These are phyloP conservation scores for Kryptolebias marmoratus DNA, from an alignment of 2,113 vertebrate species.

Conservation along the genomic window DNA sequence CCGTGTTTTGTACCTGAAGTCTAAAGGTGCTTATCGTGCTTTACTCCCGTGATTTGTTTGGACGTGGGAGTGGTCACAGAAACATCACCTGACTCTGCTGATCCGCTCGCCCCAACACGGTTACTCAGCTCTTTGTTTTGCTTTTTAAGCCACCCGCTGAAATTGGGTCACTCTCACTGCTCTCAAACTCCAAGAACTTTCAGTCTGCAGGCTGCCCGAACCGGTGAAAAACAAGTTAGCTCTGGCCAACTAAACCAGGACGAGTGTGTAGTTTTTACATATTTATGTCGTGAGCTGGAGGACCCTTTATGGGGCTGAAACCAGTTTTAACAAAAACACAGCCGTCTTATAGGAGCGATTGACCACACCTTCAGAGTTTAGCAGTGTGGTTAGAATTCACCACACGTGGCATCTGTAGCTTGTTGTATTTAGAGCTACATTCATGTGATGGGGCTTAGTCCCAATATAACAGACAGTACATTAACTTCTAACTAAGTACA, in stretches of 20 bases:
- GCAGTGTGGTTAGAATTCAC: too few relatives aligned
- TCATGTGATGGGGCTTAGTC: too few relatives aligned
- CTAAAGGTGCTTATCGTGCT: slow-evolving; percentile 3
- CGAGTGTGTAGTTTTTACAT: not conserved
- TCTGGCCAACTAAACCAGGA: not conserved
- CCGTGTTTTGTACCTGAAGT: slow-evolving; percentile 9
- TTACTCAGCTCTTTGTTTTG: slow-evolving; percentile 7
- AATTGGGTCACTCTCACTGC: slow-evolving; percentile 11
- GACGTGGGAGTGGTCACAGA: not conserved
- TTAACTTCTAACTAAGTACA: too few relatives aligned
- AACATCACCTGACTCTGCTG: slow-evolving; percentile 10
- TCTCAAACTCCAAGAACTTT: not conserved
- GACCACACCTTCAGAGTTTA: too few relatives aligned
- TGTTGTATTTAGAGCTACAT: too few relatives aligned
- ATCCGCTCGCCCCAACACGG: not conserved
- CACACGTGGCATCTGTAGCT: too few relatives aligned
- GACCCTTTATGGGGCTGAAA: too few relatives aligned
- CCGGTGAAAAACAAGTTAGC: not conserved
- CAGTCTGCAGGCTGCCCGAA: slow-evolving; percentile 1
- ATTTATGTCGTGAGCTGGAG: not conserved
- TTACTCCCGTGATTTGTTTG: not conserved
- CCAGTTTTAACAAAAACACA: too few relatives aligned
- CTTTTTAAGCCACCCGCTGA: not conserved
- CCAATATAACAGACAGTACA: too few relatives aligned
- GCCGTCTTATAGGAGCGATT: too few relatives aligned